Evolutionary conservation across 2,113 vertebrate species (phyloP).

Genomic region (Orientallactaga bullata): DNA sequence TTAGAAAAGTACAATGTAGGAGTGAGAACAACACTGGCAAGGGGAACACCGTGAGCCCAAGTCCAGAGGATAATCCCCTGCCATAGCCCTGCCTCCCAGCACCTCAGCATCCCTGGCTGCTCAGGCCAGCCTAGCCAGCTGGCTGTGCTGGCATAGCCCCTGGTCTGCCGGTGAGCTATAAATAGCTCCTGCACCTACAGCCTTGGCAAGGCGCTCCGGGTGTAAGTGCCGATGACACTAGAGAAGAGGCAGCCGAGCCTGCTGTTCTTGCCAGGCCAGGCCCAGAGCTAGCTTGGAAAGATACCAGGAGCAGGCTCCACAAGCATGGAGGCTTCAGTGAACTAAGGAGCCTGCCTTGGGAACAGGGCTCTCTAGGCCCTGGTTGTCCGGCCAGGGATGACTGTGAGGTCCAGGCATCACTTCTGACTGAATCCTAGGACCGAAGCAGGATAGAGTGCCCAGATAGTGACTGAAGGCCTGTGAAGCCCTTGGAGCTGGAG

Average conservation of each 20-base stretch:
- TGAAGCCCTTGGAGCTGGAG: not conserved
- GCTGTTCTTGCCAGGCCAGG: not conserved
- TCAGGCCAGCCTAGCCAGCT: slow-evolving; percentile 18
- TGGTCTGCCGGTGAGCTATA: slow-evolving; percentile 53
- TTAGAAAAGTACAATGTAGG: not conserved
- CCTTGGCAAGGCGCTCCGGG: slow-evolving; percentile 63
- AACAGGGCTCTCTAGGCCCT: not conserved
- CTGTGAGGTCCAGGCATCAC: not conserved
- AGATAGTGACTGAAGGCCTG: not conserved
- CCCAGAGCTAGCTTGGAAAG: not conserved
- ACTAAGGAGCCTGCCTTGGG: not conserved
- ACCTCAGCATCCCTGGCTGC: not conserved
- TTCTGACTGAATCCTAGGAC: not conserved
- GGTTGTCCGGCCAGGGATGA: not conserved
- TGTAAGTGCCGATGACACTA: slow-evolving; percentile 17
- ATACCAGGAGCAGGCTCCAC: not conserved
- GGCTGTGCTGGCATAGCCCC: not conserved
- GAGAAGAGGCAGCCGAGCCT: slow-evolving; percentile 56
- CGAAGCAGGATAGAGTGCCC: not conserved
- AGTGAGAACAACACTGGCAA: not conserved
- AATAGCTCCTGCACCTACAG: slow-evolving; percentile 63
- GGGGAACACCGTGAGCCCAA: not conserved
- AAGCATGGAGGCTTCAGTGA: not conserved
- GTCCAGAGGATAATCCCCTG: not conserved
- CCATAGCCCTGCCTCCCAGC: not conserved